Evolutionary conservation across 2,888 invertebrate genomes (phyloP).

Genomic region (Sclerodermus sp.): DNA sequence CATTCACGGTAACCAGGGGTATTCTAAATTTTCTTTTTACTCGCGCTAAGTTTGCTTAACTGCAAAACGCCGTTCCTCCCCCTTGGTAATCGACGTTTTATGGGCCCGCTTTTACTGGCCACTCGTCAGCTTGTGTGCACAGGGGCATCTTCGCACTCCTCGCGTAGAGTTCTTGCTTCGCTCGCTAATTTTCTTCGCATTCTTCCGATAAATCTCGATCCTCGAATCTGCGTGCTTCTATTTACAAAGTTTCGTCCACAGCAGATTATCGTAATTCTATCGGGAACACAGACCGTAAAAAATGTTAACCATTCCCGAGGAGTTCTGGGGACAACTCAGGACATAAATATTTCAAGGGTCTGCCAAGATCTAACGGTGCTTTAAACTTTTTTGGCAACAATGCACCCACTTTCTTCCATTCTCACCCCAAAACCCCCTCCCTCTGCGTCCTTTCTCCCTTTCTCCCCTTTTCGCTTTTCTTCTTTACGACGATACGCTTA

Average conservation of each 20-base stretch:
- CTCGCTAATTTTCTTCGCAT: no score
- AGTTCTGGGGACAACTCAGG: not conserved
- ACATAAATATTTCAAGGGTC: slow-evolving; percentile 15
- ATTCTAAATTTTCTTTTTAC: not conserved
- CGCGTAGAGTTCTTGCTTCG: no score
- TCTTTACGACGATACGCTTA: slow-evolving; percentile 13
- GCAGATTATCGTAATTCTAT: no score
- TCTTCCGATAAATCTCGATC: no score
- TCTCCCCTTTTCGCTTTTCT: slow-evolving; percentile 13
- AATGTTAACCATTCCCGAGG: no score
- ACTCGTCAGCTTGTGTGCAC: not conserved
- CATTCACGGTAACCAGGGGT: not conserved
- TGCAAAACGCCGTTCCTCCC: not conserved
- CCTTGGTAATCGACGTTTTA: slow-evolving; percentile 4
- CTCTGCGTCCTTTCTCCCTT: slow-evolving; percentile 3
- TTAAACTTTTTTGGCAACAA: slow-evolving; percentile 24
- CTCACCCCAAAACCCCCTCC: slow-evolving; percentile 3
- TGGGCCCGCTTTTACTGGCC: slow-evolving; percentile 4
- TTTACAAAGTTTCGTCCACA: no score
- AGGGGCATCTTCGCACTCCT: no score
- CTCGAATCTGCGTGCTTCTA: no score
- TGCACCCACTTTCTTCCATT: slow-evolving; percentile 12
- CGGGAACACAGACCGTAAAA: no score
- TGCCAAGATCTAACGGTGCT: slow-evolving; percentile 26
- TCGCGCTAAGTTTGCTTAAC: not conserved